Evolutionary conservation across 2,113 vertebrate species (phyloP).

Genomic region (zebrafish (Danio rerio)): DNA sequence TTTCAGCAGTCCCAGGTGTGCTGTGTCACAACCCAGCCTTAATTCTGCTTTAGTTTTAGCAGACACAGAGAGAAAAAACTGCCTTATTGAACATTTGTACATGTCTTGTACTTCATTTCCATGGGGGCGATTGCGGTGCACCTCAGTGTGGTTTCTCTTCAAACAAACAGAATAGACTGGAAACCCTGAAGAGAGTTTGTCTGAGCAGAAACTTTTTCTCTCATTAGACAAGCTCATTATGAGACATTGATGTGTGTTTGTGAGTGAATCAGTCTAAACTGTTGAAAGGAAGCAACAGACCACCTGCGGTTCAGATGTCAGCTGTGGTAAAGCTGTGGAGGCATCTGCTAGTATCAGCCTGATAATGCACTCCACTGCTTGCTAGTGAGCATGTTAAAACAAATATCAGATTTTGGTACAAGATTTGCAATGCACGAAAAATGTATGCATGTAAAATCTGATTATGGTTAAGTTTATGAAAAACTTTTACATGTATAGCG

Average conservation of each 20-base stretch:
- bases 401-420: too few relatives aligned
- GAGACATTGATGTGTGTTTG: constrained; percentile 11
- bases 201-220: constrained; percentile 14
- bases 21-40: constrained; percentile 18
- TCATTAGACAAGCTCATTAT: constrained; percentile 18
- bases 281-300: neutral
- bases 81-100: constrained; percentile 34
- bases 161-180: constrained; percentile 10
- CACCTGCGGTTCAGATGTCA: neutral
- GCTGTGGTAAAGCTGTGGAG: neutral
- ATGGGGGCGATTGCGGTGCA: constrained; percentile 4
- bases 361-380: neutral
- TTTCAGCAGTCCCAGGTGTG: constrained; percentile 7
- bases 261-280: neutral
- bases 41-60: constrained; percentile 22
- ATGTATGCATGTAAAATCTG: too few relatives aligned
- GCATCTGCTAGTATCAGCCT: neutral
- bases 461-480: too few relatives aligned
- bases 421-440: too few relatives aligned
- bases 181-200: neutral
- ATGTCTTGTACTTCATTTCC: constrained; percentile 24
- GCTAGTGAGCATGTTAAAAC: too few relatives aligned
- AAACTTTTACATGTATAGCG: too few relatives aligned
- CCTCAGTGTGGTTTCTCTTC: constrained; percentile 1
- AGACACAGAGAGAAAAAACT: constrained; percentile 2